A percentile compares a stretch with the other conserved stretches of the same genome.
phyloP scores from a whole-genome alignment of 2,797 vertebrate species.

The Falco biarmicus region DNA sequence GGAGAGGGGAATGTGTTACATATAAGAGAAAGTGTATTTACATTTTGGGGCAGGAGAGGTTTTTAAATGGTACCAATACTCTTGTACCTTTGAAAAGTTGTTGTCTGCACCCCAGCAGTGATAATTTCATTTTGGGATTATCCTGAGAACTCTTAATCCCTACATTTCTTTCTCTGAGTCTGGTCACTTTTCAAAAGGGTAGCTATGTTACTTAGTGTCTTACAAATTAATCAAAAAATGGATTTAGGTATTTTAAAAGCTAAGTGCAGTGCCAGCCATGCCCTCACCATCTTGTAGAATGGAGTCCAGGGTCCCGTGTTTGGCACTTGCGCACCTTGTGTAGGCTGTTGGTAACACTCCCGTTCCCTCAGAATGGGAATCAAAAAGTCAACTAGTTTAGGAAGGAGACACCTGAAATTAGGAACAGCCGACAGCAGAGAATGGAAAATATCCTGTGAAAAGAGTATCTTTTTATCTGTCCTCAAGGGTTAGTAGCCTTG shows the following conservation, averaged over 20 bases:
- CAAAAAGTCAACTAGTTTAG: neutral
- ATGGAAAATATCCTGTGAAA: neutral
- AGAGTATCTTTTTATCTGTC: neutral
- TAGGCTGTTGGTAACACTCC: neutral
- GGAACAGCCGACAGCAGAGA: neutral
- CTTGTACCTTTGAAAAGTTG: neutral
- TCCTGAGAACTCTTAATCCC: neutral
- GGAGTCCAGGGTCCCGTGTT: neutral
- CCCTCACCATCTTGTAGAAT: accelerated
- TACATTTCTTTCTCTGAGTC: neutral
- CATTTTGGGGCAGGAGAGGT: neutral
- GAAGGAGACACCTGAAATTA: neutral
- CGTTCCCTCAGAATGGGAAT: neutral
- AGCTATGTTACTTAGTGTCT: neutral
- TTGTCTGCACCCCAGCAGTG: neutral
- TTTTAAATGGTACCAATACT: neutral
- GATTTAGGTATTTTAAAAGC: neutral
- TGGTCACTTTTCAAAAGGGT: neutral
- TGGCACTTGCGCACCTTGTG: neutral
- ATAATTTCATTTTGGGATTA: neutral
- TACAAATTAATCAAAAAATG: neutral
- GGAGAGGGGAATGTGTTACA: neutral
- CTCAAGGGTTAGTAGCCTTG: neutral
- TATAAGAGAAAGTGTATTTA: neutral
- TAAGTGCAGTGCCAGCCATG: neutral